Evolutionary conservation across 2,113 vertebrate species (phyloP), one percentile per base, ranked within the genome.

Genomic region (Progne subis): DNA sequence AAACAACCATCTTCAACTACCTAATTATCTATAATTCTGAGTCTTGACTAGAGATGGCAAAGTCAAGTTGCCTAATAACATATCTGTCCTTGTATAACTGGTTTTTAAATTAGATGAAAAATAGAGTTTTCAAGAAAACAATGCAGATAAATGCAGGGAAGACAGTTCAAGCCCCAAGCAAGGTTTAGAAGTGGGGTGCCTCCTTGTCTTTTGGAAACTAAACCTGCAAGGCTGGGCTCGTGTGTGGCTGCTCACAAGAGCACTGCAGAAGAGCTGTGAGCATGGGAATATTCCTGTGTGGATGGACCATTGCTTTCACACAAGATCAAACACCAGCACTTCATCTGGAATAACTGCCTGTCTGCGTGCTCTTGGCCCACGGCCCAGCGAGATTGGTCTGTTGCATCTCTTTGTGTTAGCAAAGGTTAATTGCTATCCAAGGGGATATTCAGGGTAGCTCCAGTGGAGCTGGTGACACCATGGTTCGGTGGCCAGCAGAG

Each of bases 151-250:
- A 72, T 75, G 20, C 46, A 85, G 37, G 47, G 83, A 64, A 85
- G 57, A 69, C 52, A 82, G 59, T 79, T 82, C 34, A 64, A 82
- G 85, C 78, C 87, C 53, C 67, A 82, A 88, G 87, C 85, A 72
- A 88, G 37, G 49, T 94, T 85, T 88, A 49, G 61, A 88, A 93
- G 56, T 65, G 70, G 41, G 61, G 14, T 5, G 11, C 18, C 57
- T 76, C 24, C 9, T 84, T 95, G 86, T 82, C 82, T 79, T 91
- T 70, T 56, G 82, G 34, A 79, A 83, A 82, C 52, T 59, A 70
- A 82, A 46, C 78, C 85, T 94, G 90, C 90, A 72, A 21, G 78
- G 82, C 57, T 0, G 1, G 77, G 39, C 56, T 81, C 0, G 0
- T 91, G 69, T 56, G 64, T 3, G 10, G 61, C 88, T 68, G 20